Percentiles rank a stretch among this genome's conserved stretches.
Evolutionary conservation across 2,888 invertebrate species (phyloP).

Genomic region (Amorpha juglandis): DNA sequence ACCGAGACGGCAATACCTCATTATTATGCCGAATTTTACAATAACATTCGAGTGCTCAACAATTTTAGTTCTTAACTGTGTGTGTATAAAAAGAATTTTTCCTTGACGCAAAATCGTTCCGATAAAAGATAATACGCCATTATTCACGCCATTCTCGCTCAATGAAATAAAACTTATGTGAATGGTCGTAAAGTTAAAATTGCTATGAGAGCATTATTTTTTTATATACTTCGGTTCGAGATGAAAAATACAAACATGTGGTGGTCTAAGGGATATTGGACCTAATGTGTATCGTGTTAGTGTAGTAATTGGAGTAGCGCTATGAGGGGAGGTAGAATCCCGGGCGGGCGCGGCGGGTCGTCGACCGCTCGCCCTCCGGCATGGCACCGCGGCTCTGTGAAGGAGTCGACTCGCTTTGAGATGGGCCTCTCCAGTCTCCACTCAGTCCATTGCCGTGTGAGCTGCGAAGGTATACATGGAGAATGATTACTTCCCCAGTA

Average conservation of each 20-base stretch:
- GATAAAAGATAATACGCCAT: conserved; percentile 16
- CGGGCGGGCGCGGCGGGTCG: conserved; percentile 32
- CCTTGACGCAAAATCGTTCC: background rate
- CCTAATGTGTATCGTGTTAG: background rate
- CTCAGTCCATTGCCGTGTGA: background rate
- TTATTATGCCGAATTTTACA: conserved; percentile 18
- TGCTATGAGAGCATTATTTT: background rate
- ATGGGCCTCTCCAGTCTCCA: background rate
- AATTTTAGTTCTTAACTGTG: background rate
- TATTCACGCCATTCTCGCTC: background rate
- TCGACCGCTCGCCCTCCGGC: conserved; percentile 36
- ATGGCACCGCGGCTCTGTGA: too few species aligned
- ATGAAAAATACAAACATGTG: conserved; percentile 11
- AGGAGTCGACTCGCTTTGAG: background rate
- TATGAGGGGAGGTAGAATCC: background rate
- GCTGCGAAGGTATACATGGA: too few species aligned
- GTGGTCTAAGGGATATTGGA: background rate
- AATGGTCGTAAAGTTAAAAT: background rate
- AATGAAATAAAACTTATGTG: background rate
- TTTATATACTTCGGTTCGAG: background rate
- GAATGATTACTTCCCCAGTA: too few species aligned
- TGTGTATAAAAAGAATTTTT: background rate
- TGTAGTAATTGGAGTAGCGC: background rate
- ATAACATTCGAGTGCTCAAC: background rate
- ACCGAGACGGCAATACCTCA: background rate